Conservation (phyloP, 30 jellyfish, hydroid and myxozoan species). For the Kudoa iwatai region DNA sequence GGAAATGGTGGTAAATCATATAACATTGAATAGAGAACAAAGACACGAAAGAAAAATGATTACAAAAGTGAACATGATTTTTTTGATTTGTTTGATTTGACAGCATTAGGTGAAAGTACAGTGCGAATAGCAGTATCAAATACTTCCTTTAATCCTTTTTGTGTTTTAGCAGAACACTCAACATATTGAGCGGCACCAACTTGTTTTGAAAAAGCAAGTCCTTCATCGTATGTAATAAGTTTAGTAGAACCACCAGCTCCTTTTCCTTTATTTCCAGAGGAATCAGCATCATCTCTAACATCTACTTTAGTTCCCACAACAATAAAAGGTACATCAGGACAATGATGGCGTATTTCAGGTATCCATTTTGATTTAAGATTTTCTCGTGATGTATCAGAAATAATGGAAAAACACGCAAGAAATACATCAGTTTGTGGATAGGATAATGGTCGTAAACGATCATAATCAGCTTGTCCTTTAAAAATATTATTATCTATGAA, state of each 20-base stretch:
- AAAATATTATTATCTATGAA: neutral
- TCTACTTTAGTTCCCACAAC: slow-evolving; percentile 88
- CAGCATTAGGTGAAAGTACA: slow-evolving; percentile 31
- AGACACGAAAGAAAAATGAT: no score
- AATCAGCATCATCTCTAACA: slow-evolving; percentile 29
- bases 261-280: neutral
- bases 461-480: slow-evolving; percentile 86
- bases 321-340: slow-evolving; percentile 63
- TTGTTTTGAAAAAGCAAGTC: no score
- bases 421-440: slow-evolving; percentile 92
- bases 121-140: slow-evolving; percentile 91
- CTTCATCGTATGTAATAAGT: neutral
- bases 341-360: slow-evolving; percentile 90
- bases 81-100: slow-evolving; percentile 15
- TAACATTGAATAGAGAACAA: no score
- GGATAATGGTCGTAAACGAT: slow-evolving; percentile 58
- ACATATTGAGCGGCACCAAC: slow-evolving; percentile 37
- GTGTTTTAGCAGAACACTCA: slow-evolving; percentile 93
- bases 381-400: slow-evolving; percentile 85
- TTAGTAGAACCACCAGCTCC: neutral
- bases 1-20: no score
- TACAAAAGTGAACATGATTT: no score
- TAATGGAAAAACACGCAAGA: slow-evolving; percentile 52
- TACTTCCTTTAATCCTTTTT: slow-evolving; percentile 73
- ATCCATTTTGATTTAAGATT: slow-evolving; percentile 40